Conservation (phyloP, 2,888 invertebrate genomes). For the Hypselothyrea guttata region DNA sequence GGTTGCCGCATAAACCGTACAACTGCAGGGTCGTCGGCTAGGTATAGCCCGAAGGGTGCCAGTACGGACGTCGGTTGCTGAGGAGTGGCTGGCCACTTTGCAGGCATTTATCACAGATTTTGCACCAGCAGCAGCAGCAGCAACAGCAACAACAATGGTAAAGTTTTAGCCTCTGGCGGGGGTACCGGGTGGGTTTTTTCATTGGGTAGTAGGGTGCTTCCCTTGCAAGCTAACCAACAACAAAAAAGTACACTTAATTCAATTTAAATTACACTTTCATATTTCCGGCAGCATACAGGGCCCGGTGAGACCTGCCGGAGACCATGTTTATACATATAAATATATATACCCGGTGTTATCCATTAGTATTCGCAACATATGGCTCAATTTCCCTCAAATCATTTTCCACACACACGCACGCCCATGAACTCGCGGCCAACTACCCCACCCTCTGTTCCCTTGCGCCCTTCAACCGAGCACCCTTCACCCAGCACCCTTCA, state of each 20-base stretch:
- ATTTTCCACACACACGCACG: slow-evolving; percentile 39
- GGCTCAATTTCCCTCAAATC: slow-evolving; percentile 79
- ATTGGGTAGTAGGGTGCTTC: neutral
- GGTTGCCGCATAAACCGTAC: neutral
- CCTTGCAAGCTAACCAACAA: slow-evolving; percentile 36
- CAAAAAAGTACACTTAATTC: slow-evolving; percentile 75
- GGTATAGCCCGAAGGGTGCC: neutral
- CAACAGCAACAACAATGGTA: slow-evolving; percentile 10
- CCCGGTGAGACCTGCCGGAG: slow-evolving; percentile 11
- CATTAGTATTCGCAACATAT: slow-evolving; percentile 80
- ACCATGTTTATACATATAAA: slow-evolving; percentile 1
- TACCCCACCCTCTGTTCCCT: too few relatives aligned
- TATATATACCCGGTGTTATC: slow-evolving; percentile 32
- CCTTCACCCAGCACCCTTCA: slow-evolving; percentile 1
- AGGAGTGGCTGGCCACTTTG: slow-evolving; percentile 55
- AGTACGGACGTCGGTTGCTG: neutral
- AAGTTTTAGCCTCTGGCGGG: slow-evolving; percentile 14
- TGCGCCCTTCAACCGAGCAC: slow-evolving; percentile 21
- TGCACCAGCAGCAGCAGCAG: slow-evolving; percentile 37
- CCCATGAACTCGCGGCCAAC: slow-evolving; percentile 4
- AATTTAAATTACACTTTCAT: slow-evolving; percentile 80
- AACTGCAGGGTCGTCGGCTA: neutral
- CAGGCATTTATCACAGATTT: slow-evolving; percentile 74
- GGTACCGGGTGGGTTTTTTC: neutral
- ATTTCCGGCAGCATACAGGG: slow-evolving; percentile 61